Conservation (phyloP, 1,140 invertebrate genomes). For the Vanessa tameamea region DNA sequence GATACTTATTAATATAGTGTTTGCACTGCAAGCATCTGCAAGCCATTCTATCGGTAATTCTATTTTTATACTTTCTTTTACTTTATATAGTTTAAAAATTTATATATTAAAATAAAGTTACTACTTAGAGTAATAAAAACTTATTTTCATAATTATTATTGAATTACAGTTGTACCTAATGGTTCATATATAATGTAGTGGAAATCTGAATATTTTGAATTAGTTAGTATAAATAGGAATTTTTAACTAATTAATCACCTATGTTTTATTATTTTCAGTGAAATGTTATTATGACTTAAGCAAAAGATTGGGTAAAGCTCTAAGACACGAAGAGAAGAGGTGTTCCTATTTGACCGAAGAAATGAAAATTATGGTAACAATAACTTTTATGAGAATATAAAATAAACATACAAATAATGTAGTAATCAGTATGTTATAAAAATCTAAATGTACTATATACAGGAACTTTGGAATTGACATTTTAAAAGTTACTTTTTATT, state of each 20-base stretch:
- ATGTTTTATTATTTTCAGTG: slow-evolving; percentile 79
- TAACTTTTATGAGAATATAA: neutral
- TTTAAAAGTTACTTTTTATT: too few relatives aligned
- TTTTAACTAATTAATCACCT: neutral
- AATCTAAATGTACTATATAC: too few relatives aligned
- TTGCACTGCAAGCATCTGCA: slow-evolving; percentile 93
- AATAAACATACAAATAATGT: neutral
- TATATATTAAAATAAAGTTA: too few relatives aligned
- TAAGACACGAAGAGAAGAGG: slow-evolving; percentile 94
- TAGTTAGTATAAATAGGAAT: neutral
- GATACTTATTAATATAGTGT: slow-evolving; percentile 95
- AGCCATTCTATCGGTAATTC: slow-evolving; percentile 90
- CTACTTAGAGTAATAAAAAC: too few relatives aligned
- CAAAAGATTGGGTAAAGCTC: slow-evolving; percentile 92
- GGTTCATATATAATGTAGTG: too few relatives aligned
- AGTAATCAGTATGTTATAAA: neutral
- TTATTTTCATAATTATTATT: too few relatives aligned
- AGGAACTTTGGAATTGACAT: too few relatives aligned
- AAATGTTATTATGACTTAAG: slow-evolving; percentile 97
- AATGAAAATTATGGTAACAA: slow-evolving; percentile 91
- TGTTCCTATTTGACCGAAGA: slow-evolving; percentile 94
- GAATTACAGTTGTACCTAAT: too few relatives aligned
- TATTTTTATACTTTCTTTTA: neutral
- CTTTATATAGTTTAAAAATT: neutral
- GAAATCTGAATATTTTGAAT: too few relatives aligned